phyloP scores from a whole-genome alignment of 2,113 vertebrate genomes.

The Pygoscelis adeliae region DNA sequence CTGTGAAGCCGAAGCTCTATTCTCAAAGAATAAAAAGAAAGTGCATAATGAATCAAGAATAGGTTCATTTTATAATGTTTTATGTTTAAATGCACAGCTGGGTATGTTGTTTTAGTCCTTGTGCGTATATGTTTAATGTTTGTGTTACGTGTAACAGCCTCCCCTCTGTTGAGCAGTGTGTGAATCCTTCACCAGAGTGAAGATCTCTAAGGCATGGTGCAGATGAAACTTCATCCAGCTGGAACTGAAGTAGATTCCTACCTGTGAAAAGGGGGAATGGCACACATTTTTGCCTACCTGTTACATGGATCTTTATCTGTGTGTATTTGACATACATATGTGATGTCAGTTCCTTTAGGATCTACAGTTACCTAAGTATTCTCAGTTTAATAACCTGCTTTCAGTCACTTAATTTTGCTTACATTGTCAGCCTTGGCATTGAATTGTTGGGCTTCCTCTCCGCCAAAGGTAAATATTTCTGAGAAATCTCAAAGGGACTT shows the following conservation, averaged over 20 bases:
- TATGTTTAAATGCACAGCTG: neutral
- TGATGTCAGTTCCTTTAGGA: neutral
- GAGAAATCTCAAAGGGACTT: neutral
- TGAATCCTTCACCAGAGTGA: neutral
- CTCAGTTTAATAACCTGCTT: neutral
- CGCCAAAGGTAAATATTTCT: neutral
- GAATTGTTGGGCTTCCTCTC: neutral
- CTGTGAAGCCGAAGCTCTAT: neutral
- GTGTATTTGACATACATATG: neutral
- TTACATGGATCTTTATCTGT: neutral
- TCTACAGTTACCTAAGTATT: neutral
- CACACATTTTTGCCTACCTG: neutral
- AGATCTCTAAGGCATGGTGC: neutral
- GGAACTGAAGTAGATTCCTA: neutral
- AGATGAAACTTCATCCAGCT: neutral
- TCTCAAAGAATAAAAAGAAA: constrained; percentile 10
- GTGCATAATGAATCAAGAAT: neutral
- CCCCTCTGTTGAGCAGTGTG: neutral
- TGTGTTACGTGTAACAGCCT: neutral
- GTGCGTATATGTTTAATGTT: neutral
- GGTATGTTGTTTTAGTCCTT: neutral
- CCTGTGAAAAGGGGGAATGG: neutral
- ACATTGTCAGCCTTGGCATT: neutral
- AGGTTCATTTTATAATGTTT: neutral
- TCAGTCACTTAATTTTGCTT: neutral